Conservation (phyloP, 2,888 invertebrate species). For the Hipparchia semele region DNA sequence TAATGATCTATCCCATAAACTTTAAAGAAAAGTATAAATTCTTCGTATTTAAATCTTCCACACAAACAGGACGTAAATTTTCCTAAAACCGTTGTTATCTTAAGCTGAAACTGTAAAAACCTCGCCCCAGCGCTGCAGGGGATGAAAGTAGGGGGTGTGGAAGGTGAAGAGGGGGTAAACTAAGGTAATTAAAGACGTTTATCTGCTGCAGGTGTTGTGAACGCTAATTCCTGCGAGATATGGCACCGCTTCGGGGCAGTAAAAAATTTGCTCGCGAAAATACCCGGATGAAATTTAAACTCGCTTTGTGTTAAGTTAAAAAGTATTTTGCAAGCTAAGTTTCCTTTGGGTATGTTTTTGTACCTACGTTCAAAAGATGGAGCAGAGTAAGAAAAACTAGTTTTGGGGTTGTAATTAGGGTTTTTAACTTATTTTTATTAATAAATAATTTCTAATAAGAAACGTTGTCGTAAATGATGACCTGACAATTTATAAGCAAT, state of each 20-base stretch:
- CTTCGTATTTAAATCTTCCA: background rate
- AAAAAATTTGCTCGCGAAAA: slow-evolving; percentile 37
- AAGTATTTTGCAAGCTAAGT: slow-evolving; percentile 10
- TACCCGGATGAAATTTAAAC: slow-evolving; percentile 32
- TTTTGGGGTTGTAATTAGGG: background rate
- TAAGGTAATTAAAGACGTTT: slow-evolving; percentile 73
- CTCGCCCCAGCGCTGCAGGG: background rate
- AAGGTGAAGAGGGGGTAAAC: slow-evolving; percentile 43
- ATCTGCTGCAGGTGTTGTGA: slow-evolving; percentile 69
- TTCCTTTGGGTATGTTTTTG: slow-evolving; percentile 1
- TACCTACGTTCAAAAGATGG: background rate
- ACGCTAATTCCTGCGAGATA: slow-evolving; percentile 64
- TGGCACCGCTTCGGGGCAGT: slow-evolving; percentile 44
- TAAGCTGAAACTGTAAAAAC: slow-evolving; percentile 24
- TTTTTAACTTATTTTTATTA: background rate
- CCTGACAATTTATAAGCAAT: too few species aligned
- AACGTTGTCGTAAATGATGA: too few species aligned
- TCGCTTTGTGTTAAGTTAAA: slow-evolving; percentile 22
- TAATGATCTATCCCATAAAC: too few species aligned
- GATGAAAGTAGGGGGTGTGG: slow-evolving; percentile 31
- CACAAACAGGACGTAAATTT: slow-evolving; percentile 8
- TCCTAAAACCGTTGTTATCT: slow-evolving; percentile 26
- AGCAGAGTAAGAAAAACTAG: too few species aligned
- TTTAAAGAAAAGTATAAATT: background rate
- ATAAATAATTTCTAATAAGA: too few species aligned